Percentiles rank a stretch among this genome's conserved stretches.
These are phyloP conservation scores for Bradypodion pumilum DNA, from an alignment of 2,797 vertebrate species.

Conservation along the genomic window DNA sequence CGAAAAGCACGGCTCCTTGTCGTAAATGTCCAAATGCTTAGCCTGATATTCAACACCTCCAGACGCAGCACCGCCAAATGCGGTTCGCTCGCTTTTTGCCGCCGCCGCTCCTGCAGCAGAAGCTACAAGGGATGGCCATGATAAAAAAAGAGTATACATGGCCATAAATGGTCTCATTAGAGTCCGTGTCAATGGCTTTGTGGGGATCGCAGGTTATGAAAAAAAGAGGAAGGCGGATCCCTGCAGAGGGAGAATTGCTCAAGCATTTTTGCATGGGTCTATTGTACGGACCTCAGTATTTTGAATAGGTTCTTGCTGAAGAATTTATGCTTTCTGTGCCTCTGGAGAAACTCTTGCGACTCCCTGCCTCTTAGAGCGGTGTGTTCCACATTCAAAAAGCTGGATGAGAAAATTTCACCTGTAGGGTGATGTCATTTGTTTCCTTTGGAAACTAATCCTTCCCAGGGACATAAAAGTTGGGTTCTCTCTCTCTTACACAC, in stretches of 20 bases:
- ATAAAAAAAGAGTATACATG: not conserved
- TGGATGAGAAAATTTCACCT: not conserved
- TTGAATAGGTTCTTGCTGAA: not conserved
- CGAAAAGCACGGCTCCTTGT: conserved; percentile 65
- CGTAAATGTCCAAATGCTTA: conserved; percentile 66
- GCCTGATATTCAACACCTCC: conserved; percentile 69
- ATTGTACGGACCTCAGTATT: not conserved
- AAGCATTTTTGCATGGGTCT: not conserved
- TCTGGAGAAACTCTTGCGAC: not conserved
- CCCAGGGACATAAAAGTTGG: not conserved
- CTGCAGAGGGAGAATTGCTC: not conserved
- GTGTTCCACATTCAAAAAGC: not conserved
- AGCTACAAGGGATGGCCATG: not conserved
- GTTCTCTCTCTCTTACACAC: not conserved
- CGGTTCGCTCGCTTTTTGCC: conserved; percentile 17
- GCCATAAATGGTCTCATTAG: not conserved
- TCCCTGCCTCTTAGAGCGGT: not conserved
- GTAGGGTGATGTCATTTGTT: not conserved
- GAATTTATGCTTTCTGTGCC: not conserved
- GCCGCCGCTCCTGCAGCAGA: not conserved
- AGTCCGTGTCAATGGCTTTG: conserved; percentile 16
- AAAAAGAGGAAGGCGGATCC: not conserved
- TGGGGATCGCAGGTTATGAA: not conserved
- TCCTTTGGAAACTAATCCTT: not conserved
- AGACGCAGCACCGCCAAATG: conserved; percentile 53